Evolutionary conservation across 2,888 invertebrate genomes (phyloP), one percentile per base, ranked within the genome.

Genomic region (Ariolimax columbianus): DNA sequence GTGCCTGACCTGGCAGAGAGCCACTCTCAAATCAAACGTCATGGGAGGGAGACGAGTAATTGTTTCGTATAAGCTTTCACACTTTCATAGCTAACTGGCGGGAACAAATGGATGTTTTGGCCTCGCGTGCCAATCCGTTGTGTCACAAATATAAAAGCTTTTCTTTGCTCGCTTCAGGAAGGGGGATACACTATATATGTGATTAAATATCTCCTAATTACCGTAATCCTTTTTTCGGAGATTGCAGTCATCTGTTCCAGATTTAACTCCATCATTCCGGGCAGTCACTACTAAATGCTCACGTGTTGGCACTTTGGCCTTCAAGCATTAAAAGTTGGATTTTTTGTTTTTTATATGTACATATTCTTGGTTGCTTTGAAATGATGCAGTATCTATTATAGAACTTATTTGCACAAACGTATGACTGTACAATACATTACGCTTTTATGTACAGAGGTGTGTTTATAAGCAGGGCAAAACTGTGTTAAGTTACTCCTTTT

Each of bases 81-180:
- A 23, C 55, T 23, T 9, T 55, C 3, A 9, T 55, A 19, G 55
- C 55, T 3, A 55, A 68, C 43, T 63, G 79, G 68, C 70, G 30
- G n/a, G 80, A 68, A 70, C 51, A 70, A 80, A 68, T 79, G 47
- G 78, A 36, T 43, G 6, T 75, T 17, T 47, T 75, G 11, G 75
- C 26, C 33, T 75, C 43, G 7, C 43, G n/a, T 75, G 43, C 75
- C 47, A 47, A 9, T n/a, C 43, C n/a, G n/a, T 75, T 75, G 73
- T 73, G 75, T 43, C 38, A 75, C 17, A 7, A 40, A 43, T 26
- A 43, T 47, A 75, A 43, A 75, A 75, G n/a, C 75, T 47, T 47
- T 43, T 47, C 47, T 11, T 47, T 40, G 75, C 75, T 40, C 30
- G 40, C 3, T 26, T 72, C 72, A 40, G 36, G 38, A 72, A 40